phyloP scores from a whole-genome alignment of 2,113 vertebrate genomes.

The Epinephelus lanceolatus region DNA sequence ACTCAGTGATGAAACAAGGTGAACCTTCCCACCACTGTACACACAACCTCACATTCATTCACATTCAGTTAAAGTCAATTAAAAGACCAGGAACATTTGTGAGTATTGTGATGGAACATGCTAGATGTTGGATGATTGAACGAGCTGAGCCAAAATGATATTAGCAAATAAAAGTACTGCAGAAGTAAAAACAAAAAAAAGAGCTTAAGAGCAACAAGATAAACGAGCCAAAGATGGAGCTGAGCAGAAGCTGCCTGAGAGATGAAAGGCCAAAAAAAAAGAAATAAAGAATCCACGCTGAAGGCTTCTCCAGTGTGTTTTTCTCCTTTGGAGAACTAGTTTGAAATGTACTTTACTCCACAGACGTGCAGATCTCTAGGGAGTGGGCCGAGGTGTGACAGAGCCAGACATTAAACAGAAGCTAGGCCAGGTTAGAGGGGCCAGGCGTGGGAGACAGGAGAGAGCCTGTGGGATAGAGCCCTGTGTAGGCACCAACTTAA shows the following conservation, averaged over 20 bases:
- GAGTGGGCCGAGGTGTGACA: slow-evolving; percentile 82
- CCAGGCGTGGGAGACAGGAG: slow-evolving; percentile 80
- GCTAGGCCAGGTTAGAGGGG: slow-evolving; percentile 79
- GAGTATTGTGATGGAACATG: neutral
- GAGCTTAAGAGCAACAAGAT: slow-evolving; percentile 11
- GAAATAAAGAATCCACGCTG: slow-evolving; percentile 12
- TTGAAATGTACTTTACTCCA: slow-evolving; percentile 70
- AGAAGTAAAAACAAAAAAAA: slow-evolving; percentile 24
- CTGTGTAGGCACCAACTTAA: slow-evolving; percentile 83
- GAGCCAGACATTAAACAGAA: slow-evolving; percentile 80
- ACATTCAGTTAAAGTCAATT: neutral
- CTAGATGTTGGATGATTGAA: neutral
- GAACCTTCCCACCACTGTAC: neutral
- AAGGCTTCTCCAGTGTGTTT: slow-evolving; percentile 49
- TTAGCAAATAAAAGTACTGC: slow-evolving; percentile 5
- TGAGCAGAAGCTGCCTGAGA: slow-evolving; percentile 33
- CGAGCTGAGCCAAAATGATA: slow-evolving; percentile 6
- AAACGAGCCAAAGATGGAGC: slow-evolving; percentile 47
- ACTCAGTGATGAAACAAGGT: neutral
- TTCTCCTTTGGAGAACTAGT: slow-evolving; percentile 57
- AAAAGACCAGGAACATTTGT: neutral
- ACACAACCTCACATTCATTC: neutral
- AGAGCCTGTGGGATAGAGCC: slow-evolving; percentile 79
- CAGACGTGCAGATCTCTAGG: slow-evolving; percentile 71
- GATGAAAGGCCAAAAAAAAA: slow-evolving; percentile 51